Evolutionary conservation across 2,797 vertebrate genomes (phyloP), one percentile per base, ranked within the genome.

Genomic region (Gallinago solitaria): DNA sequence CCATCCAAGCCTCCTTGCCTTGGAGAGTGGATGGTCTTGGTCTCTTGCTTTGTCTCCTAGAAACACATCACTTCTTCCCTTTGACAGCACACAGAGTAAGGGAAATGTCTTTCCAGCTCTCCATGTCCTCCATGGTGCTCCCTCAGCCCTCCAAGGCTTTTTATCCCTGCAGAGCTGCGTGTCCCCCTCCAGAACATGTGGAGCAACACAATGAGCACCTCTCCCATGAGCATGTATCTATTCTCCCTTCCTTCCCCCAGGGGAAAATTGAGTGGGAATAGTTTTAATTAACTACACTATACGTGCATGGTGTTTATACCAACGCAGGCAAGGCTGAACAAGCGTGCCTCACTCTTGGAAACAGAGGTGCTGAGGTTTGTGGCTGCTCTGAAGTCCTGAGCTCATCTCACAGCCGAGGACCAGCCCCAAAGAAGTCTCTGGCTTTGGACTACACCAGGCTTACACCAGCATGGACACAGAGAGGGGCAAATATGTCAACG

Each of bases 251-350:
- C 53, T 90, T 89, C 24, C 83, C 91, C 45, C 6, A 1, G 28
- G 93, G 95, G 88, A 91, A 80, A 94, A 83, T 3, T 54, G 64
- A 93, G 91, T 91, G 93, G 93, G 96, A 96, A 95, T 87, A 92
- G n/a, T 73, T 94, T 94, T 97, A 96, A 96, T 96, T 96, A 96
- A 92, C 81, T 95, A 43, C 68, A 35, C 39, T 41, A 17, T 92
- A 64, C 10, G n/a, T 87, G 88, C 47, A 33, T 0, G 0, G 64
- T 94, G 95, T 94, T 96, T 87, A 90, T 95, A 92, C 75, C 69
- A 45, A 83, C 0, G 1, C 84, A 95, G 95, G 28, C 96, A 96
- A 95, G 96, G 94, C 95, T 95, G 94, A 97, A 95, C 93, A 96
- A 94, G 96, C 0, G 77, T 93, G 68, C 81, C 27, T 61, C 11